Evolutionary conservation across 2,888 invertebrate genomes (phyloP).

Genomic region (Microdon myrmicae): DNA sequence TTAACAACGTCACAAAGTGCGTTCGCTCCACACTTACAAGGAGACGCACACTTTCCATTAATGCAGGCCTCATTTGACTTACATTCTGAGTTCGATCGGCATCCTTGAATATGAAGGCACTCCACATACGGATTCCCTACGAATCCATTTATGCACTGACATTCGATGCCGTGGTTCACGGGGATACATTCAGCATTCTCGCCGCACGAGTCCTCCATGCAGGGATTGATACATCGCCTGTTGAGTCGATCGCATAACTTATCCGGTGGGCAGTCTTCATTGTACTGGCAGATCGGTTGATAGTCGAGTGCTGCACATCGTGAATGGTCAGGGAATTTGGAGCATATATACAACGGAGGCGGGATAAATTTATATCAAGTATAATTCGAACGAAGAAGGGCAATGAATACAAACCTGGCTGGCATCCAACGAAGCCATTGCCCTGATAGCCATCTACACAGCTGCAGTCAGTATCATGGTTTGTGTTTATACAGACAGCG

Average conservation of each 20-base stretch:
- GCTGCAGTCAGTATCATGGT: constrained; percentile 87
- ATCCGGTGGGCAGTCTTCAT: constrained; percentile 90
- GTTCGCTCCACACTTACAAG: constrained; percentile 81
- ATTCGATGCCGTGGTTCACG: constrained; percentile 79
- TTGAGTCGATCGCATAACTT: constrained; percentile 86
- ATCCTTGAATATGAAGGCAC: constrained; percentile 76
- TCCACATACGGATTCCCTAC: constrained; percentile 81
- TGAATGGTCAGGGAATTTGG: constrained; percentile 18
- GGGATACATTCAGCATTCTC: constrained; percentile 84
- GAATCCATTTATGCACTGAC: constrained; percentile 78
- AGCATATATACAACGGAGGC: constrained; percentile 62
- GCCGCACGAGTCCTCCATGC: constrained; percentile 82
- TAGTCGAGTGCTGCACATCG: constrained; percentile 65
- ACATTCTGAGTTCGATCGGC: constrained; percentile 78
- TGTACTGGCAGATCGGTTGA: constrained; percentile 83
- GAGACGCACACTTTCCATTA: constrained; percentile 79
- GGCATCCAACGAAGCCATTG: constrained; percentile 84
- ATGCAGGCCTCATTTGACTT: constrained; percentile 80
- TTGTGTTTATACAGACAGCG: constrained; percentile 87
- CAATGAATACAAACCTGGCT: constrained; percentile 73
- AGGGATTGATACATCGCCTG: constrained; percentile 84
- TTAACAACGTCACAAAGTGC: constrained; percentile 85
- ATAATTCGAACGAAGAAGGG: too few species aligned
- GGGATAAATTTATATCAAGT: too few species aligned
- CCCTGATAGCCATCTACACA: constrained; percentile 88